These are phyloP conservation scores for Sebastes nivosus DNA, from an alignment of 2,797 vertebrate genomes.

Conservation along the genomic window DNA sequence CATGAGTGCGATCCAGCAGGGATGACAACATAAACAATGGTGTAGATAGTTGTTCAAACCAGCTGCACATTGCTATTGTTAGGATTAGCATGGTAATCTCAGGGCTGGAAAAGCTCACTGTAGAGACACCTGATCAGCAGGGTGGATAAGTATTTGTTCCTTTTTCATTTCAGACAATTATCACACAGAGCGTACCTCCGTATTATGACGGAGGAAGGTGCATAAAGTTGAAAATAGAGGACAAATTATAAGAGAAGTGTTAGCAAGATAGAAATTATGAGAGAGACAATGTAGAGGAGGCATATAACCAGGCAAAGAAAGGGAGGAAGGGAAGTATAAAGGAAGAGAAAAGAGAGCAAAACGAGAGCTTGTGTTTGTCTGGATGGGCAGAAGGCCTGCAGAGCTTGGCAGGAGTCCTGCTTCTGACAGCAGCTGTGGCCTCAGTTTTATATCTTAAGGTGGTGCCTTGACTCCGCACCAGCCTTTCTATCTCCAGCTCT, in stretches of 20 bases:
- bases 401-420: slow-evolving; percentile 71
- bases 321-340: slow-evolving; percentile 39
- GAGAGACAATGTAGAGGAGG: slow-evolving; percentile 8
- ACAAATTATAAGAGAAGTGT: not conserved
- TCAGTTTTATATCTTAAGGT: slow-evolving; percentile 83
- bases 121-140: slow-evolving; percentile 69
- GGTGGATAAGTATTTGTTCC: slow-evolving; percentile 57
- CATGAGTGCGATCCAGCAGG: slow-evolving; percentile 57
- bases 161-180: slow-evolving; percentile 44
- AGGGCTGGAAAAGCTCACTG: slow-evolving; percentile 61
- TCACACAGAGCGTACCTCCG: slow-evolving; percentile 15
- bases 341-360: slow-evolving; percentile 43
- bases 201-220: slow-evolving; percentile 14
- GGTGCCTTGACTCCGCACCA: slow-evolving; percentile 71
- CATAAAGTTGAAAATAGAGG: not conserved
- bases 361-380: slow-evolving; percentile 59
- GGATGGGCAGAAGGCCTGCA: slow-evolving; percentile 73
- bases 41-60: slow-evolving; percentile 73
- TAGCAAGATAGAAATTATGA: not conserved
- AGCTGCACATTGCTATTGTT: slow-evolving; percentile 73
- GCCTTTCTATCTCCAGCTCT: slow-evolving; percentile 70
- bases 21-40: slow-evolving; percentile 81
- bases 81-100: slow-evolving; percentile 80
- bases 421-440: slow-evolving; percentile 79
- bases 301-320: slow-evolving; percentile 27